These are phyloP conservation scores for Bothrops jararaca DNA, from an alignment of 2,113 vertebrate genomes.

Conservation along the genomic window DNA sequence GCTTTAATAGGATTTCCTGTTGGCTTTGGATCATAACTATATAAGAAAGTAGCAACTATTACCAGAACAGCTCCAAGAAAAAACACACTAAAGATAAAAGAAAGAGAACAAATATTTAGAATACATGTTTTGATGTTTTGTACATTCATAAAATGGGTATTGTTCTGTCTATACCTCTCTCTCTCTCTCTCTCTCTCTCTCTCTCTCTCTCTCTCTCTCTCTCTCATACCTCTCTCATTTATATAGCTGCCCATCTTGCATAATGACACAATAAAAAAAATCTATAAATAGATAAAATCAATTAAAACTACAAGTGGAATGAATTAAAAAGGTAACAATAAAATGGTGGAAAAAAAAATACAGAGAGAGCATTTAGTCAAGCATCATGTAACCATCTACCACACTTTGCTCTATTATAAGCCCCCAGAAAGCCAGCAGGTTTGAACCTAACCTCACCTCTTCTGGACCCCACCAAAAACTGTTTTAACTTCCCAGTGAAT, in stretches of 20 bases:
- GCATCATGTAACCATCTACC: not conserved
- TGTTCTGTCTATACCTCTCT: not conserved
- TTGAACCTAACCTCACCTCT: too few relatives aligned
- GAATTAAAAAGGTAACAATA: not conserved
- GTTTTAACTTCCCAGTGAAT: too few relatives aligned
- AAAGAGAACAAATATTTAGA: slow-evolving; percentile 14
- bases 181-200: too few relatives aligned
- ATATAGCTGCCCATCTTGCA: not conserved
- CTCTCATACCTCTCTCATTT: too few relatives aligned
- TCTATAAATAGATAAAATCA: not conserved
- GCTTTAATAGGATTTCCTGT: slow-evolving; percentile 85
- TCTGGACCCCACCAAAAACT: too few relatives aligned
- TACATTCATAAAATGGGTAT: not conserved
- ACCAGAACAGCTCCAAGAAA: slow-evolving; percentile 90
- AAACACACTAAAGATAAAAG: slow-evolving; percentile 79
- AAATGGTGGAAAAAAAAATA: too few relatives aligned
- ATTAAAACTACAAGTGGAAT: not conserved
- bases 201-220: too few relatives aligned
- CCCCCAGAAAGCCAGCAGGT: too few relatives aligned
- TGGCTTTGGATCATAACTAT: slow-evolving; percentile 89
- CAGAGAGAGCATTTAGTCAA: too few relatives aligned
- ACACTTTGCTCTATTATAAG: not conserved
- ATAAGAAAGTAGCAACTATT: slow-evolving; percentile 92
- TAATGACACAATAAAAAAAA: not conserved
- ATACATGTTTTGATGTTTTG: not conserved